These are phyloP conservation scores for Periophthalmus modestus DNA, from an alignment of 2,113 vertebrate genomes.

Conservation along the genomic window DNA sequence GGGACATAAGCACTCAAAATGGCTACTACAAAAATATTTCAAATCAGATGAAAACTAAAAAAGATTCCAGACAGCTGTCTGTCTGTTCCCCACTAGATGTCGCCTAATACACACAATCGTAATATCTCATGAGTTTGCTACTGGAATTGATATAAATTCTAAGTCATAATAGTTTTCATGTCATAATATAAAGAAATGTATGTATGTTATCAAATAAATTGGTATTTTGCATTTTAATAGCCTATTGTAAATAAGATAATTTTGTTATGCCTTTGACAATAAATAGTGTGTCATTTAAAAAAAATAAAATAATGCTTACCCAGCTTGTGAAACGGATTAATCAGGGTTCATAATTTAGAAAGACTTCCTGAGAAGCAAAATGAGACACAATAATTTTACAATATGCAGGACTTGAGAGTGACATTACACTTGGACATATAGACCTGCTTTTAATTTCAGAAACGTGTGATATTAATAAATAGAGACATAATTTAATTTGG, in stretches of 20 bases:
- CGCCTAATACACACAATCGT: neutral
- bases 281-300: neutral
- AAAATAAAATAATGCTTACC: conserved; percentile 2
- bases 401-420: too few species aligned
- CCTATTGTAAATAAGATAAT: neutral
- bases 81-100: conserved; percentile 29
- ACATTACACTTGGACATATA: too few species aligned
- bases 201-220: neutral
- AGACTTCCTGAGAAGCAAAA: too few species aligned
- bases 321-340: neutral
- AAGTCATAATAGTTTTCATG: neutral
- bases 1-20: neutral
- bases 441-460: too few species aligned
- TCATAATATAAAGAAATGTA: neutral
- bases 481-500: too few species aligned
- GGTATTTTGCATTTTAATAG: neutral
- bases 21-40: neutral
- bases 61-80: neutral
- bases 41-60: neutral
- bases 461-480: too few species aligned
- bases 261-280: neutral
- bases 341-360: neutral
- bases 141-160: too few species aligned
- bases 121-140: too few species aligned
- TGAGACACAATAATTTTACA: too few species aligned